Evolutionary conservation across 2,888 invertebrate genomes (phyloP), one percentile per base, ranked within the genome.

Genomic region (Villa cingulata): DNA sequence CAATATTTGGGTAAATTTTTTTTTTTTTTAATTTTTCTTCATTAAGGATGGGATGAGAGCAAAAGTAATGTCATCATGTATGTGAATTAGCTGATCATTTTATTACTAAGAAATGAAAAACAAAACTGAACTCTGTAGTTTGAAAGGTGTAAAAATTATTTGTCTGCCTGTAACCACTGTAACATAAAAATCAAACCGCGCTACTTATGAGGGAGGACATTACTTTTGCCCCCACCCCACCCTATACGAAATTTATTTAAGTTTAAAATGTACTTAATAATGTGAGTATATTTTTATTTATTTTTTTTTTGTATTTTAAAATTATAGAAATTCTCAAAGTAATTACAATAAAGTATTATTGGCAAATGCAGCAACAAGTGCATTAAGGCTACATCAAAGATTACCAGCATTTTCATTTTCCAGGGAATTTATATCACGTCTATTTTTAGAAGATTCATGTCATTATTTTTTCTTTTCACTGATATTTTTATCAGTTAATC

Each of bases 391-490:
- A 56, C 96, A 97, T 71, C 96, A 98, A 69, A 77, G 97, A 52
- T 73, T 97, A 56, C 92, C 94, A 18, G 74, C 80, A 53, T 84
- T 94, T 58, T 76, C 83, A 49, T 72, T 96, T 48, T 86, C 80
- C 32, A 74, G 86, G 52, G 86, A 88, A 65, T 97, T 94, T 70
- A 70, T 96, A 51, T 76, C 80, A 9, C 71, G 77, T 44, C 72
- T 97, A 56, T 74, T 91, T 59, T 67, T 83, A 20, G 97, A 98
- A 69, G 90, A 90, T 71, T 92, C 94, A 58, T 94, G 90, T 53
- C 98, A 98, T 67, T 98, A 98, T 64, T 74, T 98, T 55, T 83
- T 97, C 72, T 98, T 86, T 70, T 90, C 94, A 41, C 72, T 95
- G 57, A 89, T 97, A 62, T 98, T 98, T 70, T 77, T 96, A 61